Evolutionary conservation across 2,113 vertebrate species (phyloP).

Genomic region (Pithys albifrons): DNA sequence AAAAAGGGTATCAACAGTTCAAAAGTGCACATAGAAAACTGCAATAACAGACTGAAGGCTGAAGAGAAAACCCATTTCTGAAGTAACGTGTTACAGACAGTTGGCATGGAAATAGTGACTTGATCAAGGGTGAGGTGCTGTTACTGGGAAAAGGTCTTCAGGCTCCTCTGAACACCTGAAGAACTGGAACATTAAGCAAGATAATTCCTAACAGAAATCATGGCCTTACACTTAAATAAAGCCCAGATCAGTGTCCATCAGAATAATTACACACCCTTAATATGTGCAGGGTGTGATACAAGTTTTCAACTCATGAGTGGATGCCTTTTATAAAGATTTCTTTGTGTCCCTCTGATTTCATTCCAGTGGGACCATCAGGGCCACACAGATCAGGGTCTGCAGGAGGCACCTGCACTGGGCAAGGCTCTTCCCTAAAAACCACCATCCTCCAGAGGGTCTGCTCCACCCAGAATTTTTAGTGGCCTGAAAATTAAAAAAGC

Average conservation of each 20-base stretch:
- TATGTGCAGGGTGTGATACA: not conserved
- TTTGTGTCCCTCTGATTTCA: not conserved
- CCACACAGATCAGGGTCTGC: not conserved
- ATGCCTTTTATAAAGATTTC: not conserved
- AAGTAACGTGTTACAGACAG: not conserved
- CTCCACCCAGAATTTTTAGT: not conserved
- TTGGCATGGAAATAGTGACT: not conserved
- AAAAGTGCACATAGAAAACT: not conserved
- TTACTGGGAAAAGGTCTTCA: not conserved
- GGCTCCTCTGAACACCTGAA: not conserved
- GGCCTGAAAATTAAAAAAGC: not conserved
- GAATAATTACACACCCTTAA: not conserved
- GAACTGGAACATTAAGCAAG: not conserved
- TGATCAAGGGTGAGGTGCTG: not conserved
- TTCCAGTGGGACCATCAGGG: not conserved
- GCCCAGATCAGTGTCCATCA: not conserved
- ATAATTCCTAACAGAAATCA: not conserved
- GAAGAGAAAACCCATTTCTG: not conserved
- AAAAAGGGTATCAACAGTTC: slow-evolving; percentile 4
- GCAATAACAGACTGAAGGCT: slow-evolving; percentile 5
- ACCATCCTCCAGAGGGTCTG: not conserved
- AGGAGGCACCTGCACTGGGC: not conserved
- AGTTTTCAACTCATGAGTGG: not conserved
- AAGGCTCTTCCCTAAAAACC: not conserved
- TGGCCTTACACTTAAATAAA: not conserved